Conservation (phyloP, 2,797 vertebrate genomes). For the Galaxias olidus region DNA sequence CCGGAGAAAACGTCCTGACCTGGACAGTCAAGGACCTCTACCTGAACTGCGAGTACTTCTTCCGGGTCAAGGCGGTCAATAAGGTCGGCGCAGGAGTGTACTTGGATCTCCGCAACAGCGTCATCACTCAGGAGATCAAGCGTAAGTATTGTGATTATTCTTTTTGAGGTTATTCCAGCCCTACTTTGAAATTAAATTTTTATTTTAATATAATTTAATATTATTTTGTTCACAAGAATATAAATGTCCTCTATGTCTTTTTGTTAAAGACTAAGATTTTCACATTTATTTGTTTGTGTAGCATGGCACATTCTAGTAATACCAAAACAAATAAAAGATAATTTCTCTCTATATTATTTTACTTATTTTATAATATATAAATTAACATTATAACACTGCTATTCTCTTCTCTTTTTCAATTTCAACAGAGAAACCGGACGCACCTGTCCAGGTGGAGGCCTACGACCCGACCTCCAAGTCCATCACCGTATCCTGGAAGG, state of each 20-base stretch:
- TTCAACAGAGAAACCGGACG: conserved; percentile 90
- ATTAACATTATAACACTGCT: neutral
- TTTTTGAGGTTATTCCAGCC: too few species aligned
- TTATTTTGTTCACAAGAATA: neutral
- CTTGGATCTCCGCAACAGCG: conserved; percentile 88
- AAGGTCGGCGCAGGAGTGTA: conserved; percentile 92
- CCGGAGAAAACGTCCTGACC: conserved; percentile 86
- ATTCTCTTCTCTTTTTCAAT: neutral
- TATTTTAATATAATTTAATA: too few species aligned
- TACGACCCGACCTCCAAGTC: conserved; percentile 89
- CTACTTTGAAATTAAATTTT: too few species aligned
- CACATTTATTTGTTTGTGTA: too few species aligned
- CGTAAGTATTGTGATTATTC: conserved; percentile 74
- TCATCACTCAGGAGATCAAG: conserved; percentile 92
- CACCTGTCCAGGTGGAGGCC: conserved; percentile 91
- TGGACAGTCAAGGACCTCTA: conserved; percentile 91
- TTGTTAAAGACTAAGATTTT: too few species aligned
- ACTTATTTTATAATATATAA: too few species aligned
- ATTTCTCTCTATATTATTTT: too few species aligned
- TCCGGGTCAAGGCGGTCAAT: conserved; percentile 97
- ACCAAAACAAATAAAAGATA: too few species aligned
- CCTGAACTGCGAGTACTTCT: conserved; percentile 92
- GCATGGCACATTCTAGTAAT: too few species aligned
- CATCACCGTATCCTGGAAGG: conserved; percentile 93
- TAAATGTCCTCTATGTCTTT: too few species aligned